These are phyloP conservation scores for Mesitornis unicolor DNA, from an alignment of 2,113 vertebrate species.

Conservation along the genomic window DNA sequence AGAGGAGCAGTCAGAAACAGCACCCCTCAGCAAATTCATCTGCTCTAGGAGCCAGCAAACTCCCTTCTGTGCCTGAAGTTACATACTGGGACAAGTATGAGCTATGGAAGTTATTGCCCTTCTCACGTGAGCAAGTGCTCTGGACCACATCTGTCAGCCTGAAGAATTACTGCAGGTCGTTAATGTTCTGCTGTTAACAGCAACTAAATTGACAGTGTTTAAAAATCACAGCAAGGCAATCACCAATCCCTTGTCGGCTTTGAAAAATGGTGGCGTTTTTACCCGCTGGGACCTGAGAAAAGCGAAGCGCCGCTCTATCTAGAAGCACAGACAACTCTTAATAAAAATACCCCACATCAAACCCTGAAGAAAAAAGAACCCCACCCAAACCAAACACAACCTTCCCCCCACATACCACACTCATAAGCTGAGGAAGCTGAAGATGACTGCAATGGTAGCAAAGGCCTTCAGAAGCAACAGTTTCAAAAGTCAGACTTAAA, in stretches of 20 bases:
- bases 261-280: not conserved
- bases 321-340: not conserved
- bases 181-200: not conserved
- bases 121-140: not conserved
- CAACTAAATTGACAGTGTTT: not conserved
- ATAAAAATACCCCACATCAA: not conserved
- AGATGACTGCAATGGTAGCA: rapidly evolving
- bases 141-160: not conserved
- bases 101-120: not conserved
- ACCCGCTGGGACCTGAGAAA: not conserved
- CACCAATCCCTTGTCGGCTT: not conserved
- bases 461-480: not conserved
- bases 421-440: not conserved
- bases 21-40: not conserved
- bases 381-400: not conserved
- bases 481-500: not conserved
- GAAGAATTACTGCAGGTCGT: not conserved
- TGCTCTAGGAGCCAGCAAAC: not conserved
- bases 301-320: not conserved
- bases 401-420: not conserved
- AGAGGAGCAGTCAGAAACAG: not conserved
- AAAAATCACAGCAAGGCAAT: not conserved
- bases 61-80: not conserved
- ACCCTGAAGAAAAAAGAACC: not conserved
- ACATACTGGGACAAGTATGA: not conserved